These are phyloP conservation scores for Thalassaphorura encarpata DNA, from an alignment of 1,140 invertebrate species.

Conservation along the genomic window DNA sequence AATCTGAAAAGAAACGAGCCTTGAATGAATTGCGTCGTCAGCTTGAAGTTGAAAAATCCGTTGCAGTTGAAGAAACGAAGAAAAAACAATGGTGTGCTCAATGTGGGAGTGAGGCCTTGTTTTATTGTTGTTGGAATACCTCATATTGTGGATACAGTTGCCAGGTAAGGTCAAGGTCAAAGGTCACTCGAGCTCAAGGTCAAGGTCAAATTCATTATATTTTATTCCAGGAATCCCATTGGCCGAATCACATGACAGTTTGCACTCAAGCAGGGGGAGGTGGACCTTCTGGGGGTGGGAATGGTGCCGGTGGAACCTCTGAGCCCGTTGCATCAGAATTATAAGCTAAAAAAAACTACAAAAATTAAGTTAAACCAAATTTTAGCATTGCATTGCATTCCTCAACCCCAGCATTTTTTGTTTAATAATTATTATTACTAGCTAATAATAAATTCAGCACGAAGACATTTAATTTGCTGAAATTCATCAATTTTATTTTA, in stretches of 20 bases:
- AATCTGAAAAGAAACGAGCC: conserved; percentile 52
- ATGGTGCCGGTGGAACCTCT: background rate
- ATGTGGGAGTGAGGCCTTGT: conserved; percentile 74
- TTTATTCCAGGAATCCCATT: conserved; percentile 40
- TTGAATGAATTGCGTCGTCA: conserved; percentile 49
- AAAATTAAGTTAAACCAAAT: no score
- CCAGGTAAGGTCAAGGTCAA: conserved; percentile 41
- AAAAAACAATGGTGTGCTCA: conserved; percentile 77
- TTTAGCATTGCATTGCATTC: no score
- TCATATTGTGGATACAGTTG: conserved; percentile 82
- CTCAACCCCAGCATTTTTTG: no score
- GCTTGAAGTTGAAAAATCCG: conserved; percentile 51
- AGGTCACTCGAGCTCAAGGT: background rate
- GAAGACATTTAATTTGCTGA: no score
- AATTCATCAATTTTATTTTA: no score
- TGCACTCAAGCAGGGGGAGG: conserved; percentile 36
- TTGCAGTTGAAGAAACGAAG: conserved; percentile 62
- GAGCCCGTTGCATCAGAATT: background rate
- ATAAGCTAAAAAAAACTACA: background rate
- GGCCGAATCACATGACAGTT: conserved; percentile 43
- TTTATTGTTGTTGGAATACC: conserved; percentile 92
- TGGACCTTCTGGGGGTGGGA: conserved; percentile 2
- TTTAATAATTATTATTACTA: no score
- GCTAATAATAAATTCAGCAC: no score
- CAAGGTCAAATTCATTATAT: conserved; percentile 19